phyloP scores from a whole-genome alignment of 1,140 invertebrate genomes.

The Drosophila kurseongensis region DNA sequence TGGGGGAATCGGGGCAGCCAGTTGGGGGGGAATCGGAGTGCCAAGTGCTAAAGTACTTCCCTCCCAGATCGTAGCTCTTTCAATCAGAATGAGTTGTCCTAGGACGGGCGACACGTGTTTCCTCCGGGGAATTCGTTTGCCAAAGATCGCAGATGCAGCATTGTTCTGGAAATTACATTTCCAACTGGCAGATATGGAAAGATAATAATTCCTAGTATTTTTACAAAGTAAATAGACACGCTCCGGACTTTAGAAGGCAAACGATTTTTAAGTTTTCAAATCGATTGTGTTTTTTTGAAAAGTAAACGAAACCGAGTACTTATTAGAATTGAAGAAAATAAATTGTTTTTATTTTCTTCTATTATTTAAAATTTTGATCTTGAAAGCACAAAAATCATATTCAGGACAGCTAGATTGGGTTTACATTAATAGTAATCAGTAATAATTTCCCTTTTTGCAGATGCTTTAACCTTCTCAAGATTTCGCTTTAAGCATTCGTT shows the following conservation, averaged over 20 bases:
- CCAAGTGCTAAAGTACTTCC: conserved; percentile 54
- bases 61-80: conserved; percentile 68
- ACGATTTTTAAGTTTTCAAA: too few species aligned
- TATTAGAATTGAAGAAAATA: too few species aligned
- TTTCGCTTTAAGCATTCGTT: background rate
- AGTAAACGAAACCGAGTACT: too few species aligned
- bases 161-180: background rate
- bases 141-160: background rate
- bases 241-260: too few species aligned
- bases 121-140: background rate
- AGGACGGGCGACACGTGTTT: conserved; percentile 9
- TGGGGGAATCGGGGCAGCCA: conserved; percentile 2
- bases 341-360: too few species aligned
- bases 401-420: too few species aligned
- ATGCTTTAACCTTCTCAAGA: background rate
- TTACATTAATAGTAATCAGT: too few species aligned
- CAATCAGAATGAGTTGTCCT: conserved; percentile 41
- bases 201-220: background rate
- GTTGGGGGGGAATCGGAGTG: background rate
- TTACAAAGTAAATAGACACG: too few species aligned
- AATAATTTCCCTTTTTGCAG: background rate
- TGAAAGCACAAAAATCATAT: too few species aligned
- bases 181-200: background rate
- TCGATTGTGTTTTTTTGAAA: too few species aligned
- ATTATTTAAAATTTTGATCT: too few species aligned